Evolutionary conservation across 2,113 vertebrate genomes (phyloP).

Genomic region (Amia ocellicauda): DNA sequence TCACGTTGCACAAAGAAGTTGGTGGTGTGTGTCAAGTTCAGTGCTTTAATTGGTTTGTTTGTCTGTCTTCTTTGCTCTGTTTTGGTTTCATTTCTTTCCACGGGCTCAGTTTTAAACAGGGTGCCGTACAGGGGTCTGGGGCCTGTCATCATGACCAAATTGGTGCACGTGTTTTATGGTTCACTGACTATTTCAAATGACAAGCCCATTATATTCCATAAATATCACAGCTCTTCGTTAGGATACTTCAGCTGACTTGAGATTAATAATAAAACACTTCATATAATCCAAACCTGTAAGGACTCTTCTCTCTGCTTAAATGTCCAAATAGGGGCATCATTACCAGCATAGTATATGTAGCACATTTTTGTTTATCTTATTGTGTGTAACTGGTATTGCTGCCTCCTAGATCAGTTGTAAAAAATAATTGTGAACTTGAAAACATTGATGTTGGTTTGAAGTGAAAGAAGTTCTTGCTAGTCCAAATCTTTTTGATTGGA

Average conservation of each 20-base stretch:
- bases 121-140: too few relatives aligned
- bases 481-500: too few relatives aligned
- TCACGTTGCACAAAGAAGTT: too few relatives aligned
- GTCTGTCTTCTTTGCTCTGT: too few relatives aligned
- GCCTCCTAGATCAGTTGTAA: neutral
- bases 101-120: too few relatives aligned
- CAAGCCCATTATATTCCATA: too few relatives aligned
- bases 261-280: neutral
- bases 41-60: too few relatives aligned
- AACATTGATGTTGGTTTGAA: neutral
- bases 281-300: neutral
- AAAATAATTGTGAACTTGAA: slow-evolving; percentile 10
- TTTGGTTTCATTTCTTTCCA: too few relatives aligned
- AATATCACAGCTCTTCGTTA: neutral
- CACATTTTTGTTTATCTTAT: neutral
- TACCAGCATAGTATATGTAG: neutral
- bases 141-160: neutral
- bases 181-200: neutral
- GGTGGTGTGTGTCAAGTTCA: too few relatives aligned
- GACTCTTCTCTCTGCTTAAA: neutral
- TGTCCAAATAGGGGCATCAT: slow-evolving; percentile 17
- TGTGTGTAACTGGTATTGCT: slow-evolving; percentile 1
- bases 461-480: neutral
- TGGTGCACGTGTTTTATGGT: neutral
- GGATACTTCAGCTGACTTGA: neutral